Evolutionary conservation across 2,113 vertebrate species (phyloP), one percentile per base, ranked within the genome.

Genomic region (Chaetodon trifascialis): DNA sequence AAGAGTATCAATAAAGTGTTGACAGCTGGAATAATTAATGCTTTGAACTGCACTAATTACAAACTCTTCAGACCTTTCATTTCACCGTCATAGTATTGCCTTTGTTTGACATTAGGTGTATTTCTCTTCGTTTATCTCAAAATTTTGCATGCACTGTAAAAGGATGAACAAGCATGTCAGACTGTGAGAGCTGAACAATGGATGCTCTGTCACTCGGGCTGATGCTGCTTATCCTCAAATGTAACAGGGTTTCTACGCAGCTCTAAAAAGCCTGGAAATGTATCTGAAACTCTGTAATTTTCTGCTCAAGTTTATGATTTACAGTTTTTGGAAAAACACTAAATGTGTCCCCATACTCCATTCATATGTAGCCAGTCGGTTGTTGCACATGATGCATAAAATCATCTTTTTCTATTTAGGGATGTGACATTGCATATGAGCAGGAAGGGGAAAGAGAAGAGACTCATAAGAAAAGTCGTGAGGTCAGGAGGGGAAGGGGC

Each of bases 401-500:
- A 40, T 40, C 30, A 30, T 55, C 1, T 34, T 55, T 51, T 19
- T 44, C 1, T 58, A 25, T 67, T 62, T 25, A 34, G 30, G 36
- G 36, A n/a, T 42, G 7, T 66, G 44, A 36, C 44, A 36, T 36
- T 54, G 25, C 11, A 69, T 75, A 58, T 60, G 36, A 58, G 23
- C 64, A 38, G 30, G 38, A 19, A 21, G 19, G 34, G 34, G 21
- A 0, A 7, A 17, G 23, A 51, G 38, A n/a, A 38, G 47, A 73
- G 52, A 30, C 30, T 30, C 30, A 30, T 30, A 55, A 10, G 25
- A 58, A 54, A 21, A 46, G 25, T 11, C 9, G 34, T 49, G 25
- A 55, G 64, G 67, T 69, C 25, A 38, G 56, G 47, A 67, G 15
- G 56, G 55, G 58, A 56, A 58, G n/a, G 62, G 79, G n/a, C 12